Conservation (phyloP, 2,113 vertebrate species). For the Taurulus bubalis region DNA sequence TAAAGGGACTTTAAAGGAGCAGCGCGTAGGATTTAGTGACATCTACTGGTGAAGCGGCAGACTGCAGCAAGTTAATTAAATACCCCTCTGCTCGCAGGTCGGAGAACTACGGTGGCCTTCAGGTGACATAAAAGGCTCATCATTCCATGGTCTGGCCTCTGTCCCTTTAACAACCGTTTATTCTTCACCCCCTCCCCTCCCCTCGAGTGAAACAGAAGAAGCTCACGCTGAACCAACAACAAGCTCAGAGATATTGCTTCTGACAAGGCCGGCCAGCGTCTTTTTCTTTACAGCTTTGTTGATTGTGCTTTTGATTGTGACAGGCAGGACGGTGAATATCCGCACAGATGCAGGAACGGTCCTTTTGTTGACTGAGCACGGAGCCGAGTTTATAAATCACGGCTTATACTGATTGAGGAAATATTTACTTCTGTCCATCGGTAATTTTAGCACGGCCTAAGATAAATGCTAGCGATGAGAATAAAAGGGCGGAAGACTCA, state of each 20-base stretch:
- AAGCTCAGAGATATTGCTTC: slow-evolving; percentile 2
- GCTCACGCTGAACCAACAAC: slow-evolving; percentile 41
- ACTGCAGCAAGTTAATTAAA: too few species aligned
- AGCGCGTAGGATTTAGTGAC: too few species aligned
- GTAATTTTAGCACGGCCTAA: background rate
- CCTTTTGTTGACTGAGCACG: slow-evolving; percentile 18
- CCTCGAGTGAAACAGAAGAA: slow-evolving; percentile 10
- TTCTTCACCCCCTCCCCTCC: background rate
- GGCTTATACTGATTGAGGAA: slow-evolving; percentile 13
- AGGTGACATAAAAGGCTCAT: background rate
- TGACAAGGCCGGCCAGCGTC: slow-evolving; percentile 13
- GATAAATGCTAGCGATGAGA: background rate
- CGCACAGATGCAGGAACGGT: background rate
- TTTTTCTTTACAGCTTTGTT: slow-evolving; percentile 11
- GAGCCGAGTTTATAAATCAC: slow-evolving; percentile 27
- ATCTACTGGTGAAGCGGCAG: too few species aligned
- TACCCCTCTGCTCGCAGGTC: too few species aligned
- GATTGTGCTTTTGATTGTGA: slow-evolving; percentile 44
- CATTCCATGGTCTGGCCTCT: background rate
- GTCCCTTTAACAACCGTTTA: slow-evolving; percentile 5
- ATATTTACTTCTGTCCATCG: slow-evolving; percentile 3
- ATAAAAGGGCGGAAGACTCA: background rate
- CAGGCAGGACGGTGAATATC: slow-evolving; percentile 29
- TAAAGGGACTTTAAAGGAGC: background rate
- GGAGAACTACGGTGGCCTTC: too few species aligned